Percentiles rank a stretch among this genome's conserved stretches.
phyloP scores from a whole-genome alignment of 2,888 invertebrate genomes.

The Lordiphosa fenestrarum region DNA sequence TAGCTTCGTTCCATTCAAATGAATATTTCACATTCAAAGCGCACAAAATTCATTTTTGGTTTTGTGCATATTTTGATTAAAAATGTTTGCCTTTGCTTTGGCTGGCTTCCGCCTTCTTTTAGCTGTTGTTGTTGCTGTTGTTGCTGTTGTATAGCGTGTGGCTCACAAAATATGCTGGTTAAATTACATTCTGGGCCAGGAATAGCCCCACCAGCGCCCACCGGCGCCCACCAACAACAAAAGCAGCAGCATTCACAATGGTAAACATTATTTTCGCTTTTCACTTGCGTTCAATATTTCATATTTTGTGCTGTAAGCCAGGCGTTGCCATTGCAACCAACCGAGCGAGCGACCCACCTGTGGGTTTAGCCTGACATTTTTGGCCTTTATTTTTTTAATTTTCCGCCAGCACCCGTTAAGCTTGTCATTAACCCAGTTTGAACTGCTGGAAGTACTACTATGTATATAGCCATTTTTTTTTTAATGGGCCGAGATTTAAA shows the following conservation, averaged over 20 bases:
- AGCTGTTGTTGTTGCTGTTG: no score
- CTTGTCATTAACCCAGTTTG: conserved; percentile 73
- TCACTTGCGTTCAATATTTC: conserved; percentile 52
- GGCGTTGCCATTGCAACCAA: conserved; percentile 42
- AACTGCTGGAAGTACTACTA: conserved; percentile 40
- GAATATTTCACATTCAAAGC: no score
- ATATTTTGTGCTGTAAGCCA: conserved; percentile 32
- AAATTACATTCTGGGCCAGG: conserved; percentile 49
- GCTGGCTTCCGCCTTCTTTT: conserved; percentile 48
- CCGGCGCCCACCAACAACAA: conserved; percentile 20
- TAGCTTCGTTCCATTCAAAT: no score
- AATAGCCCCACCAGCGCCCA: conserved; percentile 22
- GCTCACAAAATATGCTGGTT: conserved; percentile 41
- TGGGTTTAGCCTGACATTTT: conserved; percentile 33
- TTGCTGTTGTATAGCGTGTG: conserved; percentile 2
- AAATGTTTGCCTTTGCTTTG: conserved; percentile 46
- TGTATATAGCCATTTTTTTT: conserved; percentile 30
- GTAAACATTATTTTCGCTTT: conserved; percentile 41
- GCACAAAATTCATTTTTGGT: conserved; percentile 2
- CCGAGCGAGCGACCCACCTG: conserved; percentile 19
- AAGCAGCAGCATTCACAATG: conserved; percentile 28
- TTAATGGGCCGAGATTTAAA: conserved; percentile 63
- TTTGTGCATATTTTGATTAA: conserved; percentile 53
- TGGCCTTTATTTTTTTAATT: conserved; percentile 47
- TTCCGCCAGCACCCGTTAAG: conserved; percentile 65